These are phyloP conservation scores for Champsocephalus gunnari DNA, from an alignment of 2,797 vertebrate genomes.

Conservation along the genomic window DNA sequence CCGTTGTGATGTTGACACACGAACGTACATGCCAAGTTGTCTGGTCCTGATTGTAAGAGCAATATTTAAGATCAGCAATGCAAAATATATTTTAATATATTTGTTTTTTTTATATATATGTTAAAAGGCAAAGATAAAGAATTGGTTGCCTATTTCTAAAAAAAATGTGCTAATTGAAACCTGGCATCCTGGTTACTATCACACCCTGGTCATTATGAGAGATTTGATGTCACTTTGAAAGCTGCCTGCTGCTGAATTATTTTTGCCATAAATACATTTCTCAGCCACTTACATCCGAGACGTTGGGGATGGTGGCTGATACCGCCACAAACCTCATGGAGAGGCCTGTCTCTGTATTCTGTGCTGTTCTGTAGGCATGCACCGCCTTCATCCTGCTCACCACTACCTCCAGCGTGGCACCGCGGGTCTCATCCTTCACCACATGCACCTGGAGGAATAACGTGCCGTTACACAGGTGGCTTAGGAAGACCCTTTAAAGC, in stretches of 20 bases:
- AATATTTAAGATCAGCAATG: too few relatives aligned
- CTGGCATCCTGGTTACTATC: too few relatives aligned
- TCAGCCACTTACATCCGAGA: conserved; percentile 89
- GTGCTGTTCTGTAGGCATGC: conserved; percentile 80
- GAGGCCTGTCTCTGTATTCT: conserved; percentile 71
- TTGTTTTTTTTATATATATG: too few relatives aligned
- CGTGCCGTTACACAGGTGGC: background rate
- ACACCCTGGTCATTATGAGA: background rate
- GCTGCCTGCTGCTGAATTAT: background rate
- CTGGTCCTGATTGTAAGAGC: too few relatives aligned
- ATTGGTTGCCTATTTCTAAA: too few relatives aligned
- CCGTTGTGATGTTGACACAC: too few relatives aligned
- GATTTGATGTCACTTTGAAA: background rate
- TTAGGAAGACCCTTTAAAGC: conserved; percentile 7
- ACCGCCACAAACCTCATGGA: conserved; percentile 94
- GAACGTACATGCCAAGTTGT: too few relatives aligned
- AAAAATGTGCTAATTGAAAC: too few relatives aligned
- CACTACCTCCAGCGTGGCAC: conserved; percentile 96
- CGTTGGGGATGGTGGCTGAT: conserved; percentile 97
- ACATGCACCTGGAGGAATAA: conserved; percentile 88
- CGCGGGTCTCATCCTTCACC: conserved; percentile 94
- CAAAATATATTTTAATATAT: too few relatives aligned
- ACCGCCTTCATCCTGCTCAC: conserved; percentile 98
- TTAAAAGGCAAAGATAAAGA: too few relatives aligned
- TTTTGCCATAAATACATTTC: background rate